Evolutionary conservation across 2,797 vertebrate genomes (phyloP).

Genomic region (Ctenopoma kingsleyae): DNA sequence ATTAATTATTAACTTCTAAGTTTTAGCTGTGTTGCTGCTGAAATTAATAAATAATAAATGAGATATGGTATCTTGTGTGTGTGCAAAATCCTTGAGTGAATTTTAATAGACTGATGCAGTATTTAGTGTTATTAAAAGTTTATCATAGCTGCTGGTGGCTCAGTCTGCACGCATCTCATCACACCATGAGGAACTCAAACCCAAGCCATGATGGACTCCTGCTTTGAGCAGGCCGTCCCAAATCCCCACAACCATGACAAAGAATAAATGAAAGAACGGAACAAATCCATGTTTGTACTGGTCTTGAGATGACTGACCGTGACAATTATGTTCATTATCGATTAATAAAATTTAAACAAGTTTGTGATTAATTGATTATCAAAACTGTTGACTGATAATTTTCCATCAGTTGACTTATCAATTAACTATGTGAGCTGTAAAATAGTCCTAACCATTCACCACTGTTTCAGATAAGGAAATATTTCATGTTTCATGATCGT

Average conservation of each 20-base stretch:
- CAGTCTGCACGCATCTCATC: neutral
- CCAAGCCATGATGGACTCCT: neutral
- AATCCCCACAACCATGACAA: neutral
- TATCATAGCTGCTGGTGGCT: conserved; percentile 10
- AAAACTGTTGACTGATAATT: neutral
- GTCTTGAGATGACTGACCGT: neutral
- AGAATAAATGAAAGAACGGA: neutral
- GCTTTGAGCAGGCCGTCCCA: neutral
- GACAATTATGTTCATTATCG: too few relatives aligned
- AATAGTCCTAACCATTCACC: neutral
- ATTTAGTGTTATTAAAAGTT: conserved; percentile 32
- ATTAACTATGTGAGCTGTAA: neutral
- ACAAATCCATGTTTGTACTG: neutral
- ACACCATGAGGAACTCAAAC: neutral
- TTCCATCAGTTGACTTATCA: neutral
- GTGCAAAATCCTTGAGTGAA: conserved; percentile 31
- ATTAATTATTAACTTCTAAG: conserved; percentile 69
- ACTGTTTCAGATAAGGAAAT: neutral
- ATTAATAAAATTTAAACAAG: too few relatives aligned
- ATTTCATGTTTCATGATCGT: neutral
- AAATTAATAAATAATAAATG: conserved; percentile 67
- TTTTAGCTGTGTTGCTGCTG: conserved; percentile 41
- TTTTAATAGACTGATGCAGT: conserved; percentile 27
- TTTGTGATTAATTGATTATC: neutral
- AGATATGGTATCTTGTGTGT: conserved; percentile 14